Percentiles rank a stretch among this genome's conserved stretches.
Conservation (phyloP, 2,797 vertebrate species). For the Phataginus tricuspis region DNA sequence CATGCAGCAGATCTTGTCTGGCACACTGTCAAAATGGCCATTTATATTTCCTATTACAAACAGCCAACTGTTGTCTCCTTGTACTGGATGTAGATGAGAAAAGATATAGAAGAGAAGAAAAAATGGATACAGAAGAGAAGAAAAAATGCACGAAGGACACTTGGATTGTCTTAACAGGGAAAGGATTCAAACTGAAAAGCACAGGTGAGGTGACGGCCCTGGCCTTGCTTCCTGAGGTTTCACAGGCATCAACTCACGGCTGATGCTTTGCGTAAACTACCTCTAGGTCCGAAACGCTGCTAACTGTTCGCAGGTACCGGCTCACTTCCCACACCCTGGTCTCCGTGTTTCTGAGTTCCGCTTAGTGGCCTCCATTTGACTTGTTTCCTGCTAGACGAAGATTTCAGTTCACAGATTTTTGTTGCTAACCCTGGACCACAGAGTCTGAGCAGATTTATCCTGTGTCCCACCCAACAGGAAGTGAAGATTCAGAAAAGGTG, state of each 20-base stretch:
- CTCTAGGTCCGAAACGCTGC: not conserved
- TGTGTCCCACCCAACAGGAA: not conserved
- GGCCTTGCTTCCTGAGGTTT: not conserved
- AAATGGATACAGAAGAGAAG: not conserved
- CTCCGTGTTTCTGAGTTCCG: not conserved
- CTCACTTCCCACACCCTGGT: not conserved
- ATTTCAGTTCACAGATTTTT: not conserved
- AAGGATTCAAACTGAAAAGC: not conserved
- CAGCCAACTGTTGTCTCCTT: constrained; percentile 2
- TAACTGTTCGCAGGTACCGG: not conserved
- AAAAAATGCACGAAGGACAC: not conserved
- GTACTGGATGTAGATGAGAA: not conserved
- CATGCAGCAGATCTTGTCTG: constrained; percentile 31
- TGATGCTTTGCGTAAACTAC: not conserved
- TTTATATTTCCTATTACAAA: constrained; percentile 50
- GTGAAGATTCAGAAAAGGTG: not conserved
- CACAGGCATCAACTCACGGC: no score
- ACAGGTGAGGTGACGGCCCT: not conserved
- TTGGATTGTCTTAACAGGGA: not conserved
- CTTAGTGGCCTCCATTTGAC: not conserved
- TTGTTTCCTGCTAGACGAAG: not conserved
- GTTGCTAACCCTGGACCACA: not conserved
- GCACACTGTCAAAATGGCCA: constrained; percentile 50
- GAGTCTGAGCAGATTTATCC: not conserved
- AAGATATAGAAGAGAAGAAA: not conserved